Percentiles rank a stretch among this genome's conserved stretches.
These are phyloP conservation scores for Actinia tenebrosa DNA, from an alignment of 64 coral and sea anemone species.

Conservation along the genomic window DNA sequence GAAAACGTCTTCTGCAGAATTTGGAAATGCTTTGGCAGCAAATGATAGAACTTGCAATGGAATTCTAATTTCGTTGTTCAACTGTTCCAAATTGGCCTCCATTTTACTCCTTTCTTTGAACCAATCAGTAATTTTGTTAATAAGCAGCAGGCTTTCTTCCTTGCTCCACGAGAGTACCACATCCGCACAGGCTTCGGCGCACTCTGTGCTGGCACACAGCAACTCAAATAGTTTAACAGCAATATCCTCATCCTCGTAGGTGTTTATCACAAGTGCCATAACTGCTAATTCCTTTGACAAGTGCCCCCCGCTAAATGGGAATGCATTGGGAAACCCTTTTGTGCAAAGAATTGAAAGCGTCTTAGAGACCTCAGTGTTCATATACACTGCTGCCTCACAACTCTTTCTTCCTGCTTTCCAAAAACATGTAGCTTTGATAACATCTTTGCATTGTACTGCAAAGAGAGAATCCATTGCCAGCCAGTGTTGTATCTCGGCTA, in stretches of 20 bases:
- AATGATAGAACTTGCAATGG: background rate
- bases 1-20: background rate
- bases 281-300: background rate
- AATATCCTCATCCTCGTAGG: background rate
- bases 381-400: background rate
- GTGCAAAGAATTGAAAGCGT: background rate
- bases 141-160: background rate
- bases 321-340: background rate
- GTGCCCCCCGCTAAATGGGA: background rate
- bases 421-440: background rate
- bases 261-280: background rate
- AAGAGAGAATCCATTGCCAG: background rate
- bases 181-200: background rate
- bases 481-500: background rate
- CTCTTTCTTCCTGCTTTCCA: background rate
- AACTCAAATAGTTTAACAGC: background rate
- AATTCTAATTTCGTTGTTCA: background rate
- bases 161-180: background rate
- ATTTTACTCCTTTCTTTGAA: background rate
- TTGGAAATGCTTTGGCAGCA: background rate
- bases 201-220: background rate
- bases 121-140: background rate
- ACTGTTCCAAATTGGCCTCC: background rate
- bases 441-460: background rate
- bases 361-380: background rate